Conservation (phyloP, 2,113 vertebrate genomes). For the Hipposideros armiger region DNA sequence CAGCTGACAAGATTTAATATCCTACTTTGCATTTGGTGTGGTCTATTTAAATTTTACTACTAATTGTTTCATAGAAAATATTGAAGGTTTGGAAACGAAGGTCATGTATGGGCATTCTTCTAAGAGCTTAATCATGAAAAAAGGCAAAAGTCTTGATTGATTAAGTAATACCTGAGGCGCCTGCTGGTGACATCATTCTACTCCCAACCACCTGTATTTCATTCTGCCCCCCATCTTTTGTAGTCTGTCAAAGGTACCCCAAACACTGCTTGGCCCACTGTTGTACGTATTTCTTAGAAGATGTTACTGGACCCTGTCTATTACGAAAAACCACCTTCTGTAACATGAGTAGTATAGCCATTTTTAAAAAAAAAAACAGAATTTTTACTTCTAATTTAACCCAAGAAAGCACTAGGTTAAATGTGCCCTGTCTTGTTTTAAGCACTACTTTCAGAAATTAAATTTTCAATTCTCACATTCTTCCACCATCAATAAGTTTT, state of each 20-base stretch:
- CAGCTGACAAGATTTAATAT: background rate
- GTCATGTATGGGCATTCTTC: background rate
- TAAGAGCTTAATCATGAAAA: constrained; percentile 45
- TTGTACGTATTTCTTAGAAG: constrained; percentile 1
- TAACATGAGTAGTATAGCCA: background rate
- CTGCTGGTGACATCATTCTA: background rate
- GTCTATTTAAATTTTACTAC: constrained; percentile 15
- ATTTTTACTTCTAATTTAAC: constrained; percentile 40
- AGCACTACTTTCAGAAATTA: constrained; percentile 44
- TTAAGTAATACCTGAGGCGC: background rate
- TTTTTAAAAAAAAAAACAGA: background rate
- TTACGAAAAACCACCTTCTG: constrained; percentile 20
- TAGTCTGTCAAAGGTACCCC: background rate
- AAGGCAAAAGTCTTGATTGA: background rate
- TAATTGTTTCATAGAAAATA: constrained; percentile 31
- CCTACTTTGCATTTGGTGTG: background rate
- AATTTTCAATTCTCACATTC: constrained; percentile 47
- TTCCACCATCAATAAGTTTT: constrained; percentile 32
- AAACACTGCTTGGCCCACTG: background rate
- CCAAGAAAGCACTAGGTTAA: constrained; percentile 9
- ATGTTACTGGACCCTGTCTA: background rate
- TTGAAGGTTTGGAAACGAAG: constrained; percentile 17
- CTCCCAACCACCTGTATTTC: background rate
- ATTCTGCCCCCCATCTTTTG: background rate
- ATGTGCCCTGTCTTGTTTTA: constrained; percentile 10